These are phyloP conservation scores for Chloroceryle aenea DNA, from an alignment of 2,113 vertebrate species.

Conservation along the genomic window DNA sequence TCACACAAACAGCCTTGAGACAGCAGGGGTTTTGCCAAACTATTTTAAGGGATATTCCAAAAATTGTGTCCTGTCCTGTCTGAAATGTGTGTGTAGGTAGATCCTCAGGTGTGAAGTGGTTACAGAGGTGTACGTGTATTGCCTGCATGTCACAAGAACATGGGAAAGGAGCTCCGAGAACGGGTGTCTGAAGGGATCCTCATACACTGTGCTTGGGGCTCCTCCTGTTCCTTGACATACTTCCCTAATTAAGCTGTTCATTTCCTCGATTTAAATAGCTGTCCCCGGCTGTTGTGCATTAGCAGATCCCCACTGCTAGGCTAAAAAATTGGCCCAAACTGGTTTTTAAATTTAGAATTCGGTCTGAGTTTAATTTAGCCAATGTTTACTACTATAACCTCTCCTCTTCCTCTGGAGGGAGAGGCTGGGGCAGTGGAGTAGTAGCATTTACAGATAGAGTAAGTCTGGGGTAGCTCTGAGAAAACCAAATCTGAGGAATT, in stretches of 20 bases:
- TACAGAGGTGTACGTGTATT: not conserved
- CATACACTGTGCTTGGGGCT: not conserved
- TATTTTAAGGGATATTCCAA: not conserved
- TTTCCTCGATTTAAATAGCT: slow-evolving; percentile 34
- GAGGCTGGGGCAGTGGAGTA: not conserved
- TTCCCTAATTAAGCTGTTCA: slow-evolving; percentile 10
- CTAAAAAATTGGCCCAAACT: slow-evolving; percentile 13
- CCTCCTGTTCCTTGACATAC: not conserved
- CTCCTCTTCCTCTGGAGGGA: not conserved
- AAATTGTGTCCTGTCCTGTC: not conserved
- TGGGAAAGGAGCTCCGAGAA: not conserved
- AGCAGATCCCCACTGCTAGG: slow-evolving; percentile 11
- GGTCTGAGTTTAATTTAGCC: slow-evolving; percentile 51
- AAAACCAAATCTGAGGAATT: not conserved
- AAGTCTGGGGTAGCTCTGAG: not conserved
- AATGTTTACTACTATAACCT: slow-evolving; percentile 27
- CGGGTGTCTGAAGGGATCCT: not conserved
- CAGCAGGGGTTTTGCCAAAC: not conserved
- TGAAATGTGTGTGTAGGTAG: not conserved
- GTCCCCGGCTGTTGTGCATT: slow-evolving; percentile 24
- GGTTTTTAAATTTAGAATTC: slow-evolving; percentile 44
- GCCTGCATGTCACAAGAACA: not conserved
- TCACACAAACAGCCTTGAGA: not conserved
- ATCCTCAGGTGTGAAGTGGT: not conserved
- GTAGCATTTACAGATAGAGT: not conserved